Base-by-base conservation (phyloP, 1,140 invertebrate genomes). In the Druon quercuslanigerum region DNA sequence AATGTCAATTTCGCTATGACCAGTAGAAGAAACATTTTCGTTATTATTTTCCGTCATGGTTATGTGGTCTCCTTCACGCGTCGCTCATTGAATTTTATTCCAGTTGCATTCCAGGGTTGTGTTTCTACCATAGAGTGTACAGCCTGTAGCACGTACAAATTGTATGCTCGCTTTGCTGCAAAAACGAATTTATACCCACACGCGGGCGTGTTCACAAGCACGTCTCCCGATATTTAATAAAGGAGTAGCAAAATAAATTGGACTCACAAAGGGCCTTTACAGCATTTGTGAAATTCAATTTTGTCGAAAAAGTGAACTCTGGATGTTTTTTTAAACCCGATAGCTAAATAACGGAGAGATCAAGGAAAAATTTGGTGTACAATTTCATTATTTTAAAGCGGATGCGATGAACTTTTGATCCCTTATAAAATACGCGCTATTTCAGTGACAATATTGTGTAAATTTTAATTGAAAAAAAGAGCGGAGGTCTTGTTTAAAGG, bases 41-140 rank as follows among this genome's bases (percentile, higher is more conserved):
- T 40, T 66, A 25, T 66, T 66, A 66, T 66, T 40, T 66, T 66
- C 19, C 40, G 25, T 33, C 57, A 66, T 25, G 20, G 12, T 66
- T 16, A 66, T 40, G 40, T 66, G 25, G 25, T 4, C 57, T 66
- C 19, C 11, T 56, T 19, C 25, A 11, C 57, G n/a, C 25, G 57
- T 66, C 57, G 20, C 57, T 66, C 57, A 66, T 66, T 66, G 57
- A 66, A 66, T 66, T 66, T 66, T 66, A 66, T 66, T 66, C 19
- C 57, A 25, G 20, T 66, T 66, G 57, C 57, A 66, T 66, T 66
- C 57, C 25, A 66, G 25, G 13, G 25, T 40, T 66, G 25, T 66
- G 57, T 66, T 66, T 66, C 25, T 66, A 66, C 19, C 17, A n/a
- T 54, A 54, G 19, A 57, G 12, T n/a, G 57, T 20, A 20, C 57